phyloP scores from a whole-genome alignment of 2,113 vertebrate species.

The Clarias macrocephalus region DNA sequence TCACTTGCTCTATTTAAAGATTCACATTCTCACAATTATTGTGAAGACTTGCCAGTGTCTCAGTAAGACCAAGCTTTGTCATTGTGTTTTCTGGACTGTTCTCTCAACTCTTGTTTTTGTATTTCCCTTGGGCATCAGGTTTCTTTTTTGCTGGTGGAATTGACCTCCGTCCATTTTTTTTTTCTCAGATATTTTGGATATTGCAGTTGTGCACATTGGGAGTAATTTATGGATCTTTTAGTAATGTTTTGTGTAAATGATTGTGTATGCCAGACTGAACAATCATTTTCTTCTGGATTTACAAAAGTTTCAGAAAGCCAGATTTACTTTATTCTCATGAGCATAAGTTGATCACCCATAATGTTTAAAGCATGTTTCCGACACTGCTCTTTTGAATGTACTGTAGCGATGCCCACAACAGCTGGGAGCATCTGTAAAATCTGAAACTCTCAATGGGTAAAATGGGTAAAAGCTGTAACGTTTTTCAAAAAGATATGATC shows the following conservation, averaged over 20 bases:
- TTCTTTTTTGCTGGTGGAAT: neutral
- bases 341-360: neutral
- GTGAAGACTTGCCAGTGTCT: neutral
- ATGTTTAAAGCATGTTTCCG: neutral
- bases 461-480: too few species aligned
- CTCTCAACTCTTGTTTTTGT: neutral
- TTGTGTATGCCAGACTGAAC: neutral
- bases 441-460: neutral
- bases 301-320: neutral
- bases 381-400: neutral
- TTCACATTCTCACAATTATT: constrained; percentile 5
- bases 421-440: neutral
- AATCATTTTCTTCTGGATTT: neutral
- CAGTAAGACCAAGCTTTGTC: neutral
- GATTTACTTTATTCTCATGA: neutral
- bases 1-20: constrained; percentile 9
- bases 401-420: neutral
- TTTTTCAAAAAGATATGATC: too few species aligned
- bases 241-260: neutral
- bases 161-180: neutral
- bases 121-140: neutral
- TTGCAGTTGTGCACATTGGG: neutral
- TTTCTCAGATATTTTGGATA: neutral
- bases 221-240: neutral
- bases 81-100: neutral